These are phyloP conservation scores for Ctenicera cuprea DNA, from an alignment of 2,888 invertebrate genomes.

Conservation along the genomic window DNA sequence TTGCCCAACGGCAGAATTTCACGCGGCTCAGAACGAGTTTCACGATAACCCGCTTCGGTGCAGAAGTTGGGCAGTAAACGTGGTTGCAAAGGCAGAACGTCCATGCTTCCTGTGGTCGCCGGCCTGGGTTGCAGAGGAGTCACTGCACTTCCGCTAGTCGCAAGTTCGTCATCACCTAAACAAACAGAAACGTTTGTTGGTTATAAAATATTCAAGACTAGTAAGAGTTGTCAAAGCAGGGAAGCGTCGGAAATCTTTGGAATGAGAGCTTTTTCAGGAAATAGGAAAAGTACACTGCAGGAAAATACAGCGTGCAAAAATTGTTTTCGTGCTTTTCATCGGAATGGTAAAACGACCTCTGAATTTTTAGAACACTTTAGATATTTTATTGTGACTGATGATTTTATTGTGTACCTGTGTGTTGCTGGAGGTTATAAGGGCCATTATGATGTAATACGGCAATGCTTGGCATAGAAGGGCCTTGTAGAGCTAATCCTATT, in stretches of 20 bases:
- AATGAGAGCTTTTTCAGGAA: too few relatives aligned
- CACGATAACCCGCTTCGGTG: conserved; percentile 73
- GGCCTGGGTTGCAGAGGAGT: conserved; percentile 82
- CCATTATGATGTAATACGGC: conserved; percentile 71
- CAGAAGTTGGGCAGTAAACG: conserved; percentile 78
- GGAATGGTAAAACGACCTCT: too few relatives aligned
- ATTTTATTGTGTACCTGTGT: conserved; percentile 54
- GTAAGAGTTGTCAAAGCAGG: neutral
- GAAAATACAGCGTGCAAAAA: too few relatives aligned
- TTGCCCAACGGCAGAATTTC: conserved; percentile 64
- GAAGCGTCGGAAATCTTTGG: neutral
- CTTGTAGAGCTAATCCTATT: conserved; percentile 75
- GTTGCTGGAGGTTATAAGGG: conserved; percentile 64
- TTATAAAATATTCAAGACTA: conserved; percentile 12
- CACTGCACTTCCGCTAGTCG: conserved; percentile 71
- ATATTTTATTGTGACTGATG: too few relatives aligned
- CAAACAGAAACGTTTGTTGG: conserved; percentile 6
- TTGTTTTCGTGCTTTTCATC: too few relatives aligned
- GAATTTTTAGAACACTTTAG: too few relatives aligned
- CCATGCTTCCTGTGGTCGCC: conserved; percentile 81
- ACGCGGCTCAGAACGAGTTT: conserved; percentile 72
- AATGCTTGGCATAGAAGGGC: conserved; percentile 73
- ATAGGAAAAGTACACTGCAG: too few relatives aligned
- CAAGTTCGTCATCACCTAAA: conserved; percentile 12
- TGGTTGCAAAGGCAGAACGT: conserved; percentile 84